These are phyloP conservation scores for Fragum whitleyi DNA, from an alignment of 2,888 invertebrate species.

Conservation along the genomic window DNA sequence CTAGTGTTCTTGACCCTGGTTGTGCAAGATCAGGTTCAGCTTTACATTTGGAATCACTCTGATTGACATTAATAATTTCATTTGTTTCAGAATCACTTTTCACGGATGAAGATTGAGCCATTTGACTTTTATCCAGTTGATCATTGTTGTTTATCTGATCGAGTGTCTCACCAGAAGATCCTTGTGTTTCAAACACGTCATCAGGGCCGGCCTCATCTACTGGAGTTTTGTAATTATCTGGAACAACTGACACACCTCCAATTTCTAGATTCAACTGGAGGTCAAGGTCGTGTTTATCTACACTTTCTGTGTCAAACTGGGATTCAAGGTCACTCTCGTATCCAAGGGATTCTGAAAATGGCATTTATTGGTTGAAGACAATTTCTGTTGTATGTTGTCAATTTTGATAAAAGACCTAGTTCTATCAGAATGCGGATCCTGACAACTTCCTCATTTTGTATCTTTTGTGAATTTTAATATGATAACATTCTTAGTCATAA, in stretches of 20 bases:
- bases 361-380: too few relatives aligned
- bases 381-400: too few relatives aligned
- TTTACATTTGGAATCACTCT: not conserved
- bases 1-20: not conserved
- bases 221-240: not conserved
- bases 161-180: not conserved
- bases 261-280: not conserved
- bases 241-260: not conserved
- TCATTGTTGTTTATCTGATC: conserved; percentile 8
- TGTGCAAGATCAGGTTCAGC: not conserved
- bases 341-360: conserved; percentile 8
- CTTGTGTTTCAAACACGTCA: conserved; percentile 2
- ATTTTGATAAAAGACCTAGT: too few relatives aligned
- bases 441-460: too few relatives aligned
- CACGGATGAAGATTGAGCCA: not conserved
- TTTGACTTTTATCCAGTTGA: not conserved
- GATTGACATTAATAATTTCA: not conserved
- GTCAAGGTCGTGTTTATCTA: conserved; percentile 7
- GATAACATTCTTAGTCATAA: too few relatives aligned
- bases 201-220: not conserved
- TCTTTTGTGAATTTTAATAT: too few relatives aligned
- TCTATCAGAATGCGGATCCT: too few relatives aligned
- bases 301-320: conserved; percentile 2
- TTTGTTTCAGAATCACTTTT: not conserved
- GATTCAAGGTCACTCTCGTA: conserved; percentile 29